A percentile compares a stretch with the other conserved stretches of the same genome.
These are phyloP conservation scores for Heteronetta atricapilla DNA, from an alignment of 2,113 vertebrate genomes.

Conservation along the genomic window DNA sequence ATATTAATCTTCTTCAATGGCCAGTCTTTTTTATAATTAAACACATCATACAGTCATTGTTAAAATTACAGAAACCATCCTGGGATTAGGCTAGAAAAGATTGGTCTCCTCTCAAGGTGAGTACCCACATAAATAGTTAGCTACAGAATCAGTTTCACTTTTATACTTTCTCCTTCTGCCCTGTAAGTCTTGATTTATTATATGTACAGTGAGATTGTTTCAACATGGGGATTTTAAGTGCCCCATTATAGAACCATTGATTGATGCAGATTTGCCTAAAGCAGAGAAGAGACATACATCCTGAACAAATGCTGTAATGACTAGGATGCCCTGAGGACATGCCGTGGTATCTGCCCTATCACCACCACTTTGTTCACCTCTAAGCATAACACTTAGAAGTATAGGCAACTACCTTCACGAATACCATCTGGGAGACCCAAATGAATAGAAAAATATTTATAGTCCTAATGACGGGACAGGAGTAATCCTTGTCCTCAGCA, in stretches of 20 bases:
- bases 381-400: neutral
- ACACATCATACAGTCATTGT: neutral
- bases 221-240: constrained; percentile 38
- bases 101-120: constrained; percentile 44
- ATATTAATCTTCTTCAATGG: neutral
- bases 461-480: neutral
- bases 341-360: neutral
- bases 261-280: constrained; percentile 24
- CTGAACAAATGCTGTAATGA: neutral
- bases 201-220: neutral
- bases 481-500: neutral
- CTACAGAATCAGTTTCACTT: neutral
- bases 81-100: constrained; percentile 17
- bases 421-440: neutral
- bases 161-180: constrained; percentile 31
- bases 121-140: neutral
- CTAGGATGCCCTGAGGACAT: neutral
- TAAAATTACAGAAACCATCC: constrained; percentile 9
- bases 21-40: constrained; percentile 4
- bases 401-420: neutral
- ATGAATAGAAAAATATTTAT: neutral
- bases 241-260: constrained; percentile 28
- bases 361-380: neutral
- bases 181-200: constrained; percentile 45
- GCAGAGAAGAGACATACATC: neutral